phyloP scores from a whole-genome alignment of 2,888 invertebrate genomes.

The Dolichomitus sp. region DNA sequence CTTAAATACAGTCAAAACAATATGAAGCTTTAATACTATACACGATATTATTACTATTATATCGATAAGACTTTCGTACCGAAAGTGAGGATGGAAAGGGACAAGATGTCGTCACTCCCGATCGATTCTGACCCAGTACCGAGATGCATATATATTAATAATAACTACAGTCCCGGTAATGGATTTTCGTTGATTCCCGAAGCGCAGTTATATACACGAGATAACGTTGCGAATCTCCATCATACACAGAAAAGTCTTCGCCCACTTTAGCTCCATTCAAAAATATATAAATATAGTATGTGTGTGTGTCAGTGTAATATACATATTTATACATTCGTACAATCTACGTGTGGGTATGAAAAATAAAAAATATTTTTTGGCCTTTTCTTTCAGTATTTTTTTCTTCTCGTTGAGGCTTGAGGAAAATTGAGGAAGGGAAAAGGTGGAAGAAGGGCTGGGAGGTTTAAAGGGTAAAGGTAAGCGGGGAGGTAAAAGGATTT shows the following conservation, averaged over 20 bases:
- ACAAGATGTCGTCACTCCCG: constrained; percentile 29
- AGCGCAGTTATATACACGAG: constrained; percentile 23
- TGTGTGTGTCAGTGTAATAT: constrained; percentile 52
- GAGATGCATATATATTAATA: constrained; percentile 1
- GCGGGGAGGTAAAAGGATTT: constrained; percentile 2
- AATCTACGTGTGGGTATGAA: constrained; percentile 74
- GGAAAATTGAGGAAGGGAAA: neutral
- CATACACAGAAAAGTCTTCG: constrained; percentile 34
- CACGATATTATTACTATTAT: constrained; percentile 8
- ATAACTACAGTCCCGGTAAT: constrained; percentile 21
- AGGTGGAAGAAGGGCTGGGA: constrained; percentile 5
- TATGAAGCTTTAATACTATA: constrained; percentile 14
- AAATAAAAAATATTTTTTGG: constrained; percentile 77
- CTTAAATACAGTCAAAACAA: constrained; percentile 13
- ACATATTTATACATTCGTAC: constrained; percentile 64
- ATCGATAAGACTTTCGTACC: constrained; percentile 58
- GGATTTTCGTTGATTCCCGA: constrained; percentile 46
- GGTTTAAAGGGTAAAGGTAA: neutral
- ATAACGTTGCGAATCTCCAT: constrained; percentile 37
- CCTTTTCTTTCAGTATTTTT: constrained; percentile 67
- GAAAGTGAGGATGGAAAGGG: constrained; percentile 59
- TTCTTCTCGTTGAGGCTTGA: constrained; percentile 47
- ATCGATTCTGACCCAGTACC: constrained; percentile 54
- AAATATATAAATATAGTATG: constrained; percentile 69
- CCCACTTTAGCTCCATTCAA: constrained; percentile 60